Evolutionary conservation across 2,888 invertebrate genomes (phyloP).

Genomic region (Brachyopa scutellaris): DNA sequence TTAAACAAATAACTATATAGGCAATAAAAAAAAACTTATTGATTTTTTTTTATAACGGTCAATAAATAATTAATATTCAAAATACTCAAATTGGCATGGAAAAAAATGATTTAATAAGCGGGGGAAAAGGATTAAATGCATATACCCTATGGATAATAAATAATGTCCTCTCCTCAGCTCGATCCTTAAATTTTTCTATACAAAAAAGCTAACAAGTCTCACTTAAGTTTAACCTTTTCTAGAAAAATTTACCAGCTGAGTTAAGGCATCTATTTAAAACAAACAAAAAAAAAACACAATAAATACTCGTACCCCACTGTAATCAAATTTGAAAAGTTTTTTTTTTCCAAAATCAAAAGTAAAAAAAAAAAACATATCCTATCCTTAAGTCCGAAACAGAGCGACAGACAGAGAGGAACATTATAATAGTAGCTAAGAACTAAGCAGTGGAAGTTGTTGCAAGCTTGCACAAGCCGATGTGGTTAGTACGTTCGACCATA

Average conservation of each 20-base stretch:
- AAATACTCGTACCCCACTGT: background rate
- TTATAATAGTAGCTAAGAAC: conserved; percentile 58
- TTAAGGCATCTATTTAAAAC: background rate
- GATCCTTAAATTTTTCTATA: conserved; percentile 12
- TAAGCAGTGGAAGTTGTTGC: conserved; percentile 70
- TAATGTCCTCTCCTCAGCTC: background rate
- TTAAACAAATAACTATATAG: conserved; percentile 21
- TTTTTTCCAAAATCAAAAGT: background rate
- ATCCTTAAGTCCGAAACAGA: conserved; percentile 53
- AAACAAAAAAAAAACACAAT: background rate
- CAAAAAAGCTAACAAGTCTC: conserved; percentile 60
- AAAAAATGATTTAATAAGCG: conserved; percentile 41
- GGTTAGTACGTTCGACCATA: conserved; percentile 79
- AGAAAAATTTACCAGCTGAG: background rate
- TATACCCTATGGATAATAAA: conserved; percentile 5
- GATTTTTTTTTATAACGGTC: conserved; percentile 18
- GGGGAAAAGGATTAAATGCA: conserved; percentile 46
- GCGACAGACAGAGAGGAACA: conserved; percentile 64
- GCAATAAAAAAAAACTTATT: conserved; percentile 22
- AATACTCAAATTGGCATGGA: conserved; percentile 65
- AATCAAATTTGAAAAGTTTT: conserved; percentile 20
- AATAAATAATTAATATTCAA: conserved; percentile 55
- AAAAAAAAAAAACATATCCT: conserved; percentile 12
- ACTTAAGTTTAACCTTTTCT: conserved; percentile 67
- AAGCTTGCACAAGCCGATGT: conserved; percentile 68